Conservation (phyloP, 2,113 vertebrate species). For the Syngnathus typhle region DNA sequence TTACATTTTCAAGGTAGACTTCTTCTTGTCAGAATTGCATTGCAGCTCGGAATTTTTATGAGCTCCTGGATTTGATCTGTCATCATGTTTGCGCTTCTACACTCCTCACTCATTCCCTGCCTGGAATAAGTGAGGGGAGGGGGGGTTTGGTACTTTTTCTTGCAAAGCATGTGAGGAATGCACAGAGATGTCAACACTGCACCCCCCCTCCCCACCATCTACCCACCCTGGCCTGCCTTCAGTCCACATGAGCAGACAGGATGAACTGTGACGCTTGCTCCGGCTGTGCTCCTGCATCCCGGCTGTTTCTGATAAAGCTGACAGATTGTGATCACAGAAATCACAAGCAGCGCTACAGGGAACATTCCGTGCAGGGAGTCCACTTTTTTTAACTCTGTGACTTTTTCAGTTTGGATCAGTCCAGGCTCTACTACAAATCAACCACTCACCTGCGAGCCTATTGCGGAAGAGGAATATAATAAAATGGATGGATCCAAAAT, state of each 20-base stretch:
- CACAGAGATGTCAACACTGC: constrained; percentile 44
- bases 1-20: neutral
- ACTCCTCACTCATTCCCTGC: neutral
- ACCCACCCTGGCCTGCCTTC: constrained; percentile 28
- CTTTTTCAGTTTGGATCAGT: neutral
- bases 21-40: neutral
- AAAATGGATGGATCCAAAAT: neutral
- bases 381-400: neutral
- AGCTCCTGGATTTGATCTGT: neutral
- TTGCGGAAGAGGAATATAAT: no score
- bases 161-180: constrained; percentile 68
- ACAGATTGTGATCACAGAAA: constrained; percentile 39
- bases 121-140: constrained; percentile 29
- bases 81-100: neutral
- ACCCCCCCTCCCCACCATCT: neutral
- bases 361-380: neutral
- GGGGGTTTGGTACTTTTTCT: constrained; percentile 42
- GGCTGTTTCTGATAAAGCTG: constrained; percentile 55
- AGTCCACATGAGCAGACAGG: constrained; percentile 40
- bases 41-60: neutral
- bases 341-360: neutral
- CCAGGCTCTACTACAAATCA: neutral
- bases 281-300: constrained; percentile 17
- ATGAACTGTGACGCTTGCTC: constrained; percentile 16
- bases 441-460: neutral